Percentiles rank a stretch among this genome's conserved stretches.
Conservation (phyloP, 2,888 invertebrate species). For the Pardosa pseudoannulata region DNA sequence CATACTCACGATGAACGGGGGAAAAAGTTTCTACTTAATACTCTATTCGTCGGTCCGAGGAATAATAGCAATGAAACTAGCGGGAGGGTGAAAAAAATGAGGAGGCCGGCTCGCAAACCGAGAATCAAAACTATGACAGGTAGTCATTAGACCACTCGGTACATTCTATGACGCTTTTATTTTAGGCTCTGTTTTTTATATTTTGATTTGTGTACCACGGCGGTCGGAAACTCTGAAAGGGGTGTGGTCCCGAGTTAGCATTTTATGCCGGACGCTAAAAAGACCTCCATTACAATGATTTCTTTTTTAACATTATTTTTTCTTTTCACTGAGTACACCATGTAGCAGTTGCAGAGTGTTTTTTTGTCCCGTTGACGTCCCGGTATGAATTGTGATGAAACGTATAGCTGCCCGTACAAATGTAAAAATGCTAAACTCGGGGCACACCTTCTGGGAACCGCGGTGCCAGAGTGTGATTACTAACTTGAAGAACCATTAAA, state of each 20-base stretch:
- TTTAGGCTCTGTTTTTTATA: slow-evolving; percentile 38
- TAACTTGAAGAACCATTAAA: background rate
- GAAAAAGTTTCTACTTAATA: slow-evolving; percentile 35
- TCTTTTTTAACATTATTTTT: slow-evolving; percentile 12
- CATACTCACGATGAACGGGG: slow-evolving; percentile 34
- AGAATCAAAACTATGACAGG: slow-evolving; percentile 63
- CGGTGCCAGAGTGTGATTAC: background rate
- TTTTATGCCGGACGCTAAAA: slow-evolving; percentile 62
- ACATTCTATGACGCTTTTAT: slow-evolving; percentile 53
- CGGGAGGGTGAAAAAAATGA: slow-evolving; percentile 41
- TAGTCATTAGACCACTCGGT: slow-evolving; percentile 66
- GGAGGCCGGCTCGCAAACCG: slow-evolving; percentile 25
- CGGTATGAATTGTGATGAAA: background rate
- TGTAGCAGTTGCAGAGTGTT: background rate
- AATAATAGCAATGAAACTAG: slow-evolving; percentile 70
- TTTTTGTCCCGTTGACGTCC: background rate
- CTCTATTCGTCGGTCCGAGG: slow-evolving; percentile 64
- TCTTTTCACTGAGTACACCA: background rate
- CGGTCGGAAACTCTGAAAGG: slow-evolving; percentile 32
- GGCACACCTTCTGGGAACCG: background rate
- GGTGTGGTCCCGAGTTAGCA: slow-evolving; percentile 66
- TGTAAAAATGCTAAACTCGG: background rate
- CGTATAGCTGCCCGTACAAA: background rate
- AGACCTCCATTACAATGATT: slow-evolving; percentile 36
- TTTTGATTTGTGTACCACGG: slow-evolving; percentile 28